Conservation (phyloP, 2,113 vertebrate species). For the Cinclus mexicanus region DNA sequence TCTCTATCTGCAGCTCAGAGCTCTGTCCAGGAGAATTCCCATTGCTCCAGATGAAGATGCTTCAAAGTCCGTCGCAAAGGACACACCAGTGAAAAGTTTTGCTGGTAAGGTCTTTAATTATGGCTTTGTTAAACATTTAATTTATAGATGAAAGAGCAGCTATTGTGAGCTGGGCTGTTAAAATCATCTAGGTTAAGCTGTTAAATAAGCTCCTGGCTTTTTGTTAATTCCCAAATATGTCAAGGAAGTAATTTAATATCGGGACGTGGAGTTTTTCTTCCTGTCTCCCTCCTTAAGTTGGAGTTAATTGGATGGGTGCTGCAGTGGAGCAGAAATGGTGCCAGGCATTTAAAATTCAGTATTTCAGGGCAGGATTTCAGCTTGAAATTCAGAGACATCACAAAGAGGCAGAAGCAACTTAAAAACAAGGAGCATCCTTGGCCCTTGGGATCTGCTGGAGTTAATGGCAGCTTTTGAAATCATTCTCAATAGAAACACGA, state of each 20-base stretch:
- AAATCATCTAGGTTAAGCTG: slow-evolving; percentile 21
- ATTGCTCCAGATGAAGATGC: slow-evolving; percentile 57
- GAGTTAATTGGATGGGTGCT: slow-evolving; percentile 37
- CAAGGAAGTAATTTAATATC: slow-evolving; percentile 13
- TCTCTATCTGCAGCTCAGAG: slow-evolving; percentile 23
- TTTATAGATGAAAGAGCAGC: slow-evolving; percentile 64
- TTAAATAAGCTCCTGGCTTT: slow-evolving; percentile 18
- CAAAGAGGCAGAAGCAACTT: not conserved
- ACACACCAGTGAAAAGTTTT: slow-evolving; percentile 43
- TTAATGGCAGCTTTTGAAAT: not conserved
- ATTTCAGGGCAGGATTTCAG: not conserved
- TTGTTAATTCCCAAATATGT: slow-evolving; percentile 40
- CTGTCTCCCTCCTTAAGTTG: not conserved
- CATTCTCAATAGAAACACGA: fast-evolving
- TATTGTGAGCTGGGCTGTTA: slow-evolving; percentile 29
- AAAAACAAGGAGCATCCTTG: not conserved
- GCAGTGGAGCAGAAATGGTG: slow-evolving; percentile 33
- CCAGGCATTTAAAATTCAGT: not conserved
- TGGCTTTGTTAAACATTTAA: slow-evolving; percentile 60
- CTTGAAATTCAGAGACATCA: not conserved
- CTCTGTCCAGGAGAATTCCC: slow-evolving; percentile 66
- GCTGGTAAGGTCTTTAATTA: slow-evolving; percentile 62
- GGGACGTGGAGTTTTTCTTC: not conserved
- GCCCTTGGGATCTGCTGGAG: not conserved
- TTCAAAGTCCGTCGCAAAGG: slow-evolving; percentile 55